Evolutionary conservation across 23 tunicate genomes (phyloP), one percentile per base, ranked within the genome.

Genomic region (Styela clava): DNA sequence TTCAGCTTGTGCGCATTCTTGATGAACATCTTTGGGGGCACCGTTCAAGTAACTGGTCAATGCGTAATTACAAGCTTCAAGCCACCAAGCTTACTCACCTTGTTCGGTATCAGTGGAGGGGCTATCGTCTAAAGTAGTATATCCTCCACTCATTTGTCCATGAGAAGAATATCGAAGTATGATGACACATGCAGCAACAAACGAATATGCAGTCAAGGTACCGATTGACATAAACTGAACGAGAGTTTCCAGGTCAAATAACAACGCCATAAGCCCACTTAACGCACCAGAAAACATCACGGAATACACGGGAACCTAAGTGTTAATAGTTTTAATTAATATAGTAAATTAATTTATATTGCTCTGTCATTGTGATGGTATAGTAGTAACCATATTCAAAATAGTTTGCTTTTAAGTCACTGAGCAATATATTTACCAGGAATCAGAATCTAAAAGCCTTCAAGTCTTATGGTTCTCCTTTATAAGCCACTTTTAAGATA

Each of bases 151-250:
- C 19, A 67, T 1, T 27, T 67, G 71, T 67, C 86, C 91, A 1
- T 71, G 85, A 7, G 86, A 82, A 5, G 79, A 68, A 33, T 87
- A 87, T 24, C 91, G 78, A 16, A 87, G 52, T 34, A 87, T 24
- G 19, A 87, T 65, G 7, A 87, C 91, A 31, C 91, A 87, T 34
- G 91, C 91, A 31, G 91, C 91, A 21, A 87, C 91, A 76, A 87
- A 87, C 20, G 91, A 87, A 64, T 87, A 87, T 18, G 86, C 83
- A 1, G 91, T 82, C 0, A 87, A 33, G 51, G 91, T 87, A 30
- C 91, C 91, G 29, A 87, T 87, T 27, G 91, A 87, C 91, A 87
- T 87, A 51, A 87, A 87, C 31, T 87, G 91, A 0, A 87, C 91
- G 62, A 87, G 62, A 31, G 86, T 87, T 77, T 87, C 91, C 20